Evolutionary conservation across 2,113 vertebrate genomes (phyloP).

Genomic region (Engraulis encrasicolus): DNA sequence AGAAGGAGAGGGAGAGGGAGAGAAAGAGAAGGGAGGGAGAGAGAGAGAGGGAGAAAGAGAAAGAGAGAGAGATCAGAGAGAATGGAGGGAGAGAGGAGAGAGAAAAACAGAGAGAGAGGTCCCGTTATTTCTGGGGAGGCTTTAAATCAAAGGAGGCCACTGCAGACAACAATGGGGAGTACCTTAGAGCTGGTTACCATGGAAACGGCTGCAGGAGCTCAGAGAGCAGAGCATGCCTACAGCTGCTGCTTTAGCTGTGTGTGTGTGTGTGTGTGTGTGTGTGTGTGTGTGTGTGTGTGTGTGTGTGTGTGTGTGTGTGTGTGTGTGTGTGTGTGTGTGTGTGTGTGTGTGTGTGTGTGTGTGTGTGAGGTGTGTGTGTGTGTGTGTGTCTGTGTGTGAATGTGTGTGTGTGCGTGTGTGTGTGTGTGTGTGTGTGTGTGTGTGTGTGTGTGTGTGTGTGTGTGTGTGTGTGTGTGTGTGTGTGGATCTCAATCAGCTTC

Average conservation of each 20-base stretch:
- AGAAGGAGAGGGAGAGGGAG: constrained; percentile 23
- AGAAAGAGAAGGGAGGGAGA: constrained; percentile 3
- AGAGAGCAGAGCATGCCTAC: neutral
- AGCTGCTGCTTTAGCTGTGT: constrained; percentile 4
- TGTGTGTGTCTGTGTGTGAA: constrained; percentile 32
- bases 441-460: constrained; percentile 10
- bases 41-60: constrained; percentile 11
- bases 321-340: constrained; percentile 24
- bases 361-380: neutral
- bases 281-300: neutral
- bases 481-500: constrained; percentile 48
- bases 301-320: constrained; percentile 9
- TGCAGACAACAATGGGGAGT: constrained; percentile 54
- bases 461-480: neutral
- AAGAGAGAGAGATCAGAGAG: neutral
- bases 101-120: neutral
- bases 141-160: constrained; percentile 68
- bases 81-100: neutral
- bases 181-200: constrained; percentile 50
- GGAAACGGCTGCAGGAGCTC: constrained; percentile 45
- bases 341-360: constrained; percentile 27
- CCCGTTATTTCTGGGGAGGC: constrained; percentile 25
- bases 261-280: constrained; percentile 39
- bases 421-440: constrained; percentile 14
- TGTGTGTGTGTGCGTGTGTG: constrained; percentile 24